Evolutionary conservation across 2,797 vertebrate species (phyloP).

Genomic region (Tympanoctomys barrerae): DNA sequence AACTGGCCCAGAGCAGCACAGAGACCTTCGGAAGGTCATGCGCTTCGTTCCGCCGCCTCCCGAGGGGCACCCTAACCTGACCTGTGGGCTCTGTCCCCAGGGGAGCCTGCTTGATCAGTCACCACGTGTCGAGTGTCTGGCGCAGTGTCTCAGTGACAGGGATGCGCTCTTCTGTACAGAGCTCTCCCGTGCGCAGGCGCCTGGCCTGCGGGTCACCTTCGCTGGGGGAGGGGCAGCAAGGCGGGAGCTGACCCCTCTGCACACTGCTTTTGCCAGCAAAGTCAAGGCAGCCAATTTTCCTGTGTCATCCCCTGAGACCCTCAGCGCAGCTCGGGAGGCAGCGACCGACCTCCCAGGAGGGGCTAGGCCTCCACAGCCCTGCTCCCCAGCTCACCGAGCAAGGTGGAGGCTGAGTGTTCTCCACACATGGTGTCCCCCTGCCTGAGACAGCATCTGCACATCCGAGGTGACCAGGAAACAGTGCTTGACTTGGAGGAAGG

Average conservation of each 20-base stretch:
- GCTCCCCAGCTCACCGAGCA: rapidly evolving
- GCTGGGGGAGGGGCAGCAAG: not conserved
- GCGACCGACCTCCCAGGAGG: too few species aligned
- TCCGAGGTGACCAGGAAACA: not conserved
- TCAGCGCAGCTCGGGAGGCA: not conserved
- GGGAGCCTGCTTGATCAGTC: not conserved
- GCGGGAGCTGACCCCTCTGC: not conserved
- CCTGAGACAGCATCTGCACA: not conserved
- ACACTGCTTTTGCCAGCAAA: not conserved
- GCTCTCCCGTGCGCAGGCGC: rapidly evolving
- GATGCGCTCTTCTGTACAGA: not conserved
- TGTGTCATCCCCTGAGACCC: not conserved
- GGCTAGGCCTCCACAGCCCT: too few species aligned
- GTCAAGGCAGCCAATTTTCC: not conserved
- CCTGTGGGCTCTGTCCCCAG: not conserved
- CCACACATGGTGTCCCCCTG: not conserved
- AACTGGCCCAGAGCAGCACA: not conserved
- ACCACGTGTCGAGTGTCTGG: not conserved
- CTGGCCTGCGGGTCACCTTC: not conserved
- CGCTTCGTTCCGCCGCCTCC: not conserved
- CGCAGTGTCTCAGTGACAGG: not conserved
- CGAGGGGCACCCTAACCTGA: not conserved
- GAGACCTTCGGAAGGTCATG: not conserved
- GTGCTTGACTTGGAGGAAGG: not conserved
- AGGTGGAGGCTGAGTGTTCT: not conserved